Evolutionary conservation across 2,888 invertebrate genomes (phyloP).

Genomic region (Callyntrura guangdongensis): DNA sequence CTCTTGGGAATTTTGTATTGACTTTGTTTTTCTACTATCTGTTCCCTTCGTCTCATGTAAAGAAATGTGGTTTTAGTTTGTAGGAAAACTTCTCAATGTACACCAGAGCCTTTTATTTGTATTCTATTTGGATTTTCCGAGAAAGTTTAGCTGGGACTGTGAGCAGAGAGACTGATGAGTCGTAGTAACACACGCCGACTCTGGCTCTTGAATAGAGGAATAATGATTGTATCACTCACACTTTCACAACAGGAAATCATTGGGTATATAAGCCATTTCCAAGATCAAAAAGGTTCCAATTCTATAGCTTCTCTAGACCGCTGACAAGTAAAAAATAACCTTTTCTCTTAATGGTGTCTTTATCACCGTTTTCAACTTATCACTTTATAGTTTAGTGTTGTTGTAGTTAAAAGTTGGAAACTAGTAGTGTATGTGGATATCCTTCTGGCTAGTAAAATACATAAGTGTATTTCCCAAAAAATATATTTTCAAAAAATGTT

Average conservation of each 20-base stretch:
- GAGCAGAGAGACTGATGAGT: slow-evolving; percentile 15
- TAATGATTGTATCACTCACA: slow-evolving; percentile 21
- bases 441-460: background rate
- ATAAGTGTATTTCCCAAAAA: slow-evolving; percentile 5
- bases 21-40: slow-evolving; percentile 57
- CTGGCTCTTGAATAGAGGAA: background rate
- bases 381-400: background rate
- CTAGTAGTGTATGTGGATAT: background rate
- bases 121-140: background rate
- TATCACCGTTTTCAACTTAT: slow-evolving; percentile 27
- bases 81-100: background rate
- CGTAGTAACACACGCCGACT: background rate
- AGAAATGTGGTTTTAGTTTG: background rate
- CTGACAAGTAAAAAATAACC: background rate
- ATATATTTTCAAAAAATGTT: background rate
- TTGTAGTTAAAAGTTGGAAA: background rate
- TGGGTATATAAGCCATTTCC: background rate
- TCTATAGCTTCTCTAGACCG: background rate
- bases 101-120: background rate
- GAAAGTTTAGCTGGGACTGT: slow-evolving; percentile 22
- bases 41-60: slow-evolving; percentile 9
- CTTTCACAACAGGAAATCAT: slow-evolving; percentile 21
- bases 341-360: background rate
- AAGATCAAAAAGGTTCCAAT: slow-evolving; percentile 5
- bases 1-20: slow-evolving; percentile 51